Evolutionary conservation across 2,113 vertebrate species (phyloP).

Genomic region (Cephalopterus ornatus): DNA sequence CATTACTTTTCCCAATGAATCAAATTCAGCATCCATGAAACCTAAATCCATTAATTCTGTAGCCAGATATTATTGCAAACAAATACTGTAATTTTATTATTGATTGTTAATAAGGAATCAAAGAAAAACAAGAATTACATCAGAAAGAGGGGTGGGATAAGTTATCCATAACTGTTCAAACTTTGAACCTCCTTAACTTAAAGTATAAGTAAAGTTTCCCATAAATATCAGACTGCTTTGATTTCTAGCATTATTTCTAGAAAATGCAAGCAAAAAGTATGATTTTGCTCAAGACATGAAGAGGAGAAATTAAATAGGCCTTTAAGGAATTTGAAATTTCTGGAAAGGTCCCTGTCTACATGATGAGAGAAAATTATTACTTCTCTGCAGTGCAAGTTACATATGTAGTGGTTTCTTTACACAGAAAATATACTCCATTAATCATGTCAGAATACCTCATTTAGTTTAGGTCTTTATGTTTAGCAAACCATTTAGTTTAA

Average conservation of each 20-base stretch:
- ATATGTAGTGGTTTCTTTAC: background rate
- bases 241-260: background rate
- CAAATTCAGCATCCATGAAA: background rate
- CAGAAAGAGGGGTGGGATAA: background rate
- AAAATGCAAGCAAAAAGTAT: background rate
- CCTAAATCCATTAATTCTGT: background rate
- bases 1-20: background rate
- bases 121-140: background rate
- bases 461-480: background rate
- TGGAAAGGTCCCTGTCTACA: background rate
- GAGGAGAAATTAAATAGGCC: background rate
- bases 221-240: background rate
- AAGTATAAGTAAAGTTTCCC: background rate
- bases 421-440: background rate
- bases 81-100: background rate
- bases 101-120: background rate
- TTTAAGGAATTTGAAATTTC: background rate
- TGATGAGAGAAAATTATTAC: background rate
- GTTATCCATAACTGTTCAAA: background rate
- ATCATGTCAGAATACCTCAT: background rate
- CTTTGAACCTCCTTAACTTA: background rate
- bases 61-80: background rate
- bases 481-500: background rate
- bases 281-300: background rate
- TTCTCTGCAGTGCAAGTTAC: background rate